Evolutionary conservation across 1,140 invertebrate genomes (phyloP).

Genomic region (Drosophila subpulchrella): DNA sequence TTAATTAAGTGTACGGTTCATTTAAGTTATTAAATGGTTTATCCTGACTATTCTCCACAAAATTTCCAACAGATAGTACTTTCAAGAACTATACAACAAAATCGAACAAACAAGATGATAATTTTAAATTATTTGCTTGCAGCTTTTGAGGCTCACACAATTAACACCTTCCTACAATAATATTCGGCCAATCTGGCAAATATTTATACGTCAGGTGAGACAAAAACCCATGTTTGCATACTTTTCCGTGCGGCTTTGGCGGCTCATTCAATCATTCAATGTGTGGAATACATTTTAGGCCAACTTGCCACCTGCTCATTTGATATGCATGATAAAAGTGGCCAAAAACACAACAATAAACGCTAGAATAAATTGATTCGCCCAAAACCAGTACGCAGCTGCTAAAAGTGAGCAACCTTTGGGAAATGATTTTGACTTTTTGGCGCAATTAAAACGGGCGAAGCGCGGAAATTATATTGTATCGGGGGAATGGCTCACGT

Average conservation of each 20-base stretch:
- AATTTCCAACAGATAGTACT: background rate
- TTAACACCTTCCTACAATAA: background rate
- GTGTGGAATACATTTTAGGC: conserved; percentile 23
- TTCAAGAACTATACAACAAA: background rate
- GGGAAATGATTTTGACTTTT: conserved; percentile 61
- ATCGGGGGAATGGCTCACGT: conserved; percentile 31
- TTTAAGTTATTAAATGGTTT: too few relatives aligned
- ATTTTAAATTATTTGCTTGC: conserved; percentile 2
- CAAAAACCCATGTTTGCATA: conserved; percentile 6
- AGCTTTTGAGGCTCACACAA: conserved; percentile 6
- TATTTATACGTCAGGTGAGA: conserved; percentile 18
- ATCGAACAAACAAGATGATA: background rate
- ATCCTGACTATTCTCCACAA: too few relatives aligned
- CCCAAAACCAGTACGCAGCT: background rate
- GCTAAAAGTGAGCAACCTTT: conserved; percentile 34
- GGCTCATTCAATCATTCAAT: conserved; percentile 27
- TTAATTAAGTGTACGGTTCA: too few relatives aligned
- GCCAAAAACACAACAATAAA: conserved; percentile 67
- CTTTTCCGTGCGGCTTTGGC: conserved; percentile 8
- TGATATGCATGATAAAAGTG: conserved; percentile 64
- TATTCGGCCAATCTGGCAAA: background rate
- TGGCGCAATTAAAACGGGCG: conserved; percentile 69
- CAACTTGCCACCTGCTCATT: conserved; percentile 47
- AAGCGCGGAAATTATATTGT: conserved; percentile 53
- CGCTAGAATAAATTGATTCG: conserved; percentile 55